Percentiles rank a stretch among this genome's conserved stretches.
phyloP scores from a whole-genome alignment of 1,140 invertebrate genomes.

The Melanaphis sacchari region DNA sequence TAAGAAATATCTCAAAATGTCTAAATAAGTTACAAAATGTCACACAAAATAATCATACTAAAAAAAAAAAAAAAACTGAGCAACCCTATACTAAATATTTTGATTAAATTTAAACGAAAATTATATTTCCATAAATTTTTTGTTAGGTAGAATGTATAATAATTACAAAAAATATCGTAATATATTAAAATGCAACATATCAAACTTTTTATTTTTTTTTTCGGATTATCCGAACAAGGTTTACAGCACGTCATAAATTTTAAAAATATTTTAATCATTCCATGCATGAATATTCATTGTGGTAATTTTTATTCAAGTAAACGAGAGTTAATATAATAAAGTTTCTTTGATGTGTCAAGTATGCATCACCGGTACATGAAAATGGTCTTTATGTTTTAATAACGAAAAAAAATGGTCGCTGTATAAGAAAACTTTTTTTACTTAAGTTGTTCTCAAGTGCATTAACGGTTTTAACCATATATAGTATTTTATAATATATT shows the following conservation, averaged over 20 bases:
- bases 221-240: neutral
- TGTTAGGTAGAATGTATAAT: neutral
- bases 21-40: neutral
- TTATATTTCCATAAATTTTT: neutral
- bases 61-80: neutral
- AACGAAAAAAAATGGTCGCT: neutral
- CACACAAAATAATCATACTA: neutral
- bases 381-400: slow-evolving; percentile 13
- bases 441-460: slow-evolving; percentile 6
- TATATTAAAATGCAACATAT: neutral
- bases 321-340: slow-evolving; percentile 4
- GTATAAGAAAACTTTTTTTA: slow-evolving; percentile 5
- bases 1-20: neutral
- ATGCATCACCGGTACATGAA: slow-evolving; percentile 14
- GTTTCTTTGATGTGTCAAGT: slow-evolving; percentile 41
- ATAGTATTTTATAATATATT: neutral
- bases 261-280: neutral
- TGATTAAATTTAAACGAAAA: neutral
- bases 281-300: neutral
- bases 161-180: neutral
- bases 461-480: neutral
- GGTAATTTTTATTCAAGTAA: neutral
- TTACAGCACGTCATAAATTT: neutral
- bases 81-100: neutral
- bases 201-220: neutral